Evolutionary conservation across 2,797 vertebrate genomes (phyloP), one percentile per base, ranked within the genome.

Genomic region (Microctenopoma steveboyesi): DNA sequence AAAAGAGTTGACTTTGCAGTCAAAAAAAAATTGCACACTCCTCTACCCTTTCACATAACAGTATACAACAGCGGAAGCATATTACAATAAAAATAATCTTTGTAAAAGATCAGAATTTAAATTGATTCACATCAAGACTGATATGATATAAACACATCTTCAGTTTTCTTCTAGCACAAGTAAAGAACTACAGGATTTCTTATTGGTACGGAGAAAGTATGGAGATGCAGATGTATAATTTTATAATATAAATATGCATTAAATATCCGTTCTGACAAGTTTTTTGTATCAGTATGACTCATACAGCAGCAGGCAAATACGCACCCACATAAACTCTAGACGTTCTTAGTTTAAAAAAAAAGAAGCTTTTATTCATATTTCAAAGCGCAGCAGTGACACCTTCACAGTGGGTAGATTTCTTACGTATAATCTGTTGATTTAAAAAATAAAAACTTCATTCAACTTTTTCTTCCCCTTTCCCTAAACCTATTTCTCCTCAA

Each of bases 1-100:
- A 15, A 52, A 53, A 62, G 47, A 35, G 69, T 45, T 30, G 72
- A 76, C 58, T 64, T 35, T 58, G 62, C 51, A 74, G 50, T 47
- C 4, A 28, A 46, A 40, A 40, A n/a, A 22, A 40, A 13, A 33
- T 33, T 33, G 14, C 49, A 14, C 30, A 3, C 28, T 33, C 2
- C 28, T 33, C 2, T 25, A 28, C 11, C 5, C 48, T 22, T 40
- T 60, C 40, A 7, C 37, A 3, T 35, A 39, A 40, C 42, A 48
- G 22, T 27, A 54, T 49, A 49, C 22, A 40, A 30, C 4, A 28
- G 3, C 9, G 22, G 43, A 0, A 14, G 3, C 3, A 39, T 39
- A 10, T n/a, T 8, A 52, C 12, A 67, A 12, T n/a, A 22, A 12
- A 2, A 10, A 39, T 10, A 3, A 10, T 12, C 1, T 3, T 39